These are phyloP conservation scores for Scotopteryx bipunctaria DNA, from an alignment of 2,888 invertebrate species.

Conservation along the genomic window DNA sequence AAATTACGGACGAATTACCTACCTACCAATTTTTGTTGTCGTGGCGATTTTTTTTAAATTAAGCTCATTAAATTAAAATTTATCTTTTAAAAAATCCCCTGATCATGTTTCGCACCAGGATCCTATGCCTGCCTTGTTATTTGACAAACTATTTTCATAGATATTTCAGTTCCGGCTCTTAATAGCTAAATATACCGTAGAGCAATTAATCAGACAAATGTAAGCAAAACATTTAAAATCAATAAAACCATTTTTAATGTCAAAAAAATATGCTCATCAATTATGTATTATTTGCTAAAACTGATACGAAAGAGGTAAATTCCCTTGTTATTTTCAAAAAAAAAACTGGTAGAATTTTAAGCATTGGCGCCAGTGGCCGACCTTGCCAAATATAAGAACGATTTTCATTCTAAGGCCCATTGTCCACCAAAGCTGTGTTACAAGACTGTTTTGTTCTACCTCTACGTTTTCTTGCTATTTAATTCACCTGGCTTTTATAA, in stretches of 20 bases:
- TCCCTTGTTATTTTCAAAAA: slow-evolving; percentile 30
- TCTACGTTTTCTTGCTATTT: no score
- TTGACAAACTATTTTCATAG: slow-evolving; percentile 1
- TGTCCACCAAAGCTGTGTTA: slow-evolving; percentile 1
- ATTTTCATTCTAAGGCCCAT: slow-evolving; percentile 35
- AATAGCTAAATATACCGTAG: slow-evolving; percentile 17
- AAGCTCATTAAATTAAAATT: no score
- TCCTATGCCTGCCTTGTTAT: background rate
- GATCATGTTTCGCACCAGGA: background rate
- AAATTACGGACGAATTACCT: no score
- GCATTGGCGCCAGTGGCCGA: slow-evolving; percentile 57
- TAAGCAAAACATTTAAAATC: slow-evolving; percentile 28
- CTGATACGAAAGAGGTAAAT: slow-evolving; percentile 29
- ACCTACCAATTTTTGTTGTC: no score
- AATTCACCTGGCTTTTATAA: no score
- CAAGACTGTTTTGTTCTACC: no score
- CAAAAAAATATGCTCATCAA: slow-evolving; percentile 30
- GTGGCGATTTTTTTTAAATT: no score
- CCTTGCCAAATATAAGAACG: slow-evolving; percentile 51
- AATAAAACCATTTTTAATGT: slow-evolving; percentile 22
- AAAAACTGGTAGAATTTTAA: slow-evolving; percentile 47
- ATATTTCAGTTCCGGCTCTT: slow-evolving; percentile 22
- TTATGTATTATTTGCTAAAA: slow-evolving; percentile 27
- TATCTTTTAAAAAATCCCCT: no score
- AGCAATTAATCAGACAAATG: slow-evolving; percentile 33